Evolutionary conservation across 2,888 invertebrate species (phyloP).

Genomic region (Heliconius charithonia): DNA sequence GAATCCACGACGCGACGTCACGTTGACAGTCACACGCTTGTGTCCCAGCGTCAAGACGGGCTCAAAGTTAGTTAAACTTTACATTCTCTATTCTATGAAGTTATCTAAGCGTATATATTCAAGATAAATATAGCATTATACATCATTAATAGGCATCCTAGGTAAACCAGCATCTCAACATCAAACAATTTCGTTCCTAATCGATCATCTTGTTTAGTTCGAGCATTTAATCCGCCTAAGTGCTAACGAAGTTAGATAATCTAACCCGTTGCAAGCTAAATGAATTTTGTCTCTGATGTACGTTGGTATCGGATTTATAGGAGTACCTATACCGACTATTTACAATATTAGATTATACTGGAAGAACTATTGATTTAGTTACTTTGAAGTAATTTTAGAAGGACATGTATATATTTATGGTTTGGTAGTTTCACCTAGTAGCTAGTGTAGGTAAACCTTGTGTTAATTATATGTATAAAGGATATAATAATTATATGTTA

Average conservation of each 20-base stretch:
- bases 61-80: too few relatives aligned
- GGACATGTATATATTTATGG: background rate
- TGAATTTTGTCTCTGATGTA: constrained; percentile 8
- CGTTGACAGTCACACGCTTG: too few relatives aligned
- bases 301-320: background rate
- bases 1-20: too few relatives aligned
- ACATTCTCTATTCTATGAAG: background rate
- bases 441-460: too few relatives aligned
- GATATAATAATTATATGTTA: too few relatives aligned
- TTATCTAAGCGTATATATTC: background rate
- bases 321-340: background rate
- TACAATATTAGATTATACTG: background rate
- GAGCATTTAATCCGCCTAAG: constrained; percentile 29
- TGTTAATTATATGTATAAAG: too few relatives aligned
- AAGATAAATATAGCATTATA: background rate
- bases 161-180: constrained; percentile 21
- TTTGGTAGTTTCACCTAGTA: too few relatives aligned
- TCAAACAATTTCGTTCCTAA: constrained; percentile 30
- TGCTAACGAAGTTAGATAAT: constrained; percentile 27
- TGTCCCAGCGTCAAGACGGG: too few relatives aligned
- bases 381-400: background rate
- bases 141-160: background rate
- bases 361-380: background rate
- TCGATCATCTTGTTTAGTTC: constrained; percentile 20
- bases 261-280: constrained; percentile 3